These are phyloP conservation scores for Resseliella maxima DNA, from an alignment of 2,888 invertebrate genomes.

Conservation along the genomic window DNA sequence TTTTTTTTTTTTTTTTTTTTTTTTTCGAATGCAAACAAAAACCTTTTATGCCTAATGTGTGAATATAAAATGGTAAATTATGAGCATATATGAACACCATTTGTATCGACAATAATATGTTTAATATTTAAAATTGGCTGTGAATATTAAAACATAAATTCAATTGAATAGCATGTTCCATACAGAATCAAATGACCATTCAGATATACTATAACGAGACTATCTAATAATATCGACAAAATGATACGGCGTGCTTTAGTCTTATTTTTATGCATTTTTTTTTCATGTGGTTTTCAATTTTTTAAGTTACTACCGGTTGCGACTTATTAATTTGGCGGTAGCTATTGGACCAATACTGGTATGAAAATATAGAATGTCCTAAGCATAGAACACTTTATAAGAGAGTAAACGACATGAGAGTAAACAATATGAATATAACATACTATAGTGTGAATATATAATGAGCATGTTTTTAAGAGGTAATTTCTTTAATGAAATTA, in stretches of 20 bases:
- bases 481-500: too few species aligned
- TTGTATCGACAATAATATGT: conserved; percentile 43
- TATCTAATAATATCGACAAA: not conserved
- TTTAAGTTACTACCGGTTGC: too few species aligned
- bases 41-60: not conserved
- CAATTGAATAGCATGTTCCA: conserved; percentile 12
- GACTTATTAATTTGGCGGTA: too few species aligned
- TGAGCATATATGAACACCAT: conserved; percentile 44
- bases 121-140: conserved; percentile 5
- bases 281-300: too few species aligned
- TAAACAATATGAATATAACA: too few species aligned
- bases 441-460: too few species aligned
- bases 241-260: not conserved
- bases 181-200: conserved; percentile 1
- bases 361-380: too few species aligned
- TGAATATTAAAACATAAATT: conserved; percentile 35
- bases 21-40: not conserved
- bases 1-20: too few species aligned
- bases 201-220: not conserved
- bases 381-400: too few species aligned
- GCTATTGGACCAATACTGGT: too few species aligned
- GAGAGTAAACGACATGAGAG: too few species aligned
- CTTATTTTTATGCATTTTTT: not conserved
- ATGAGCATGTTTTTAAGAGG: too few species aligned
- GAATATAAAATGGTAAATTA: conserved; percentile 49